A percentile compares a stretch with the other conserved stretches of the same genome.
These are phyloP conservation scores for Hoplodrina ambigua DNA, from an alignment of 2,888 invertebrate genomes.

Conservation along the genomic window DNA sequence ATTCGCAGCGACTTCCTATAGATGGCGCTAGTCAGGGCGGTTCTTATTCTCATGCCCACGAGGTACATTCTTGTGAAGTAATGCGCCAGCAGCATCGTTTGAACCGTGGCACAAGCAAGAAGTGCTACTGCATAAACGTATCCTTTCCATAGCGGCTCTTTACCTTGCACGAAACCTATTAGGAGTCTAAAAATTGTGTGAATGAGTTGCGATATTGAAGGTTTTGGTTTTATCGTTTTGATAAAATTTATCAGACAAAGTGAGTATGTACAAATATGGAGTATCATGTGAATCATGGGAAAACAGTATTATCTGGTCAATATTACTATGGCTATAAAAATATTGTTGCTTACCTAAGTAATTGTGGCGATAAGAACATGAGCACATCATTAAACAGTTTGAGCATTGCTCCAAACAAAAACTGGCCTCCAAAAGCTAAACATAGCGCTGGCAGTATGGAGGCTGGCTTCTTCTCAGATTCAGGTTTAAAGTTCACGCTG, in stretches of 20 bases:
- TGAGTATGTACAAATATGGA: conserved; percentile 9
- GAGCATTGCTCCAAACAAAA: conserved; percentile 95
- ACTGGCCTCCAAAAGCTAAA: conserved; percentile 96
- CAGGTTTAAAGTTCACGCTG: conserved; percentile 93
- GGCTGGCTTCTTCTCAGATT: conserved; percentile 92
- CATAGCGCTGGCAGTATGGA: conserved; percentile 96
- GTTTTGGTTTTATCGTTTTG: conserved; percentile 18
- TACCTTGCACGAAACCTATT: conserved; percentile 92
- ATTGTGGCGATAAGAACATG: conserved; percentile 97
- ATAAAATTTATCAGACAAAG: conserved; percentile 23
- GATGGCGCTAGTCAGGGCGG: conserved; percentile 96
- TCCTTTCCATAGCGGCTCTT: conserved; percentile 95
- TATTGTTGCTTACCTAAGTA: conserved; percentile 93
- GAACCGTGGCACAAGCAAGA: conserved; percentile 93
- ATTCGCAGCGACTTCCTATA: conserved; percentile 96
- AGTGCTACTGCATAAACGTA: conserved; percentile 95
- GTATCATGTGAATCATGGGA: not conserved
- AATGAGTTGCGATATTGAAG: conserved; percentile 12
- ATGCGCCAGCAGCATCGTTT: conserved; percentile 96
- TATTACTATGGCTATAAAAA: conserved; percentile 27
- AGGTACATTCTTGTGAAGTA: conserved; percentile 98
- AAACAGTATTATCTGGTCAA: conserved; percentile 8
- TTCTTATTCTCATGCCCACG: conserved; percentile 97
- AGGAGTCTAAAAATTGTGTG: conserved; percentile 90
- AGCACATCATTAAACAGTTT: conserved; percentile 96